Conservation (phyloP, 2,113 vertebrate genomes). For the Theristicus caerulescens region DNA sequence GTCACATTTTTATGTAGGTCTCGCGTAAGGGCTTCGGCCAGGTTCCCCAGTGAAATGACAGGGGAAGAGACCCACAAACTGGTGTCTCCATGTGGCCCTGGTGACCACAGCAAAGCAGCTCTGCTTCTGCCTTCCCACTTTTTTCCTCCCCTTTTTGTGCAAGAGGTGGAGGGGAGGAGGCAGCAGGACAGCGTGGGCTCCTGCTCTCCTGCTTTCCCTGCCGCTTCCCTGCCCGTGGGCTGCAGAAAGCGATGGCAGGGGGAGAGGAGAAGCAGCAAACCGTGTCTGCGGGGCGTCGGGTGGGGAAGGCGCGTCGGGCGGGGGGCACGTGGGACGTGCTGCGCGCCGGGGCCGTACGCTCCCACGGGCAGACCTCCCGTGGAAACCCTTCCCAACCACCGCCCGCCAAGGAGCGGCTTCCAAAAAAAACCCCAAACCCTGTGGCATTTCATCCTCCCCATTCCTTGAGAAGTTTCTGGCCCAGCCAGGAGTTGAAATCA, state of each 20-base stretch:
- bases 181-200: neutral
- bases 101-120: neutral
- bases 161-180: neutral
- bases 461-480: neutral
- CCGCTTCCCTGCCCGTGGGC: neutral
- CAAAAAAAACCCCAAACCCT: neutral
- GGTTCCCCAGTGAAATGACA: neutral
- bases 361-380: fast-evolving
- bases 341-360: fast-evolving
- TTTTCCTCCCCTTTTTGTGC: neutral
- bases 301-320: neutral
- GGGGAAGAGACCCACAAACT: neutral
- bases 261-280: neutral
- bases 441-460: neutral
- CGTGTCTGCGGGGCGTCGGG: fast-evolving
- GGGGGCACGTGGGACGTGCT: neutral
- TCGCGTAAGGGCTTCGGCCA: neutral
- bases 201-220: neutral
- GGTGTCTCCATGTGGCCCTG: neutral
- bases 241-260: neutral
- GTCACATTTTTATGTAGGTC: neutral
- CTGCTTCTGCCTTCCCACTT: neutral
- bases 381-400: neutral
- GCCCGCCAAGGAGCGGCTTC: neutral
- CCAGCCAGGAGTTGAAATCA: neutral